Evolutionary conservation across 2,113 vertebrate species (phyloP).

Genomic region (Osmerus eperlanus): DNA sequence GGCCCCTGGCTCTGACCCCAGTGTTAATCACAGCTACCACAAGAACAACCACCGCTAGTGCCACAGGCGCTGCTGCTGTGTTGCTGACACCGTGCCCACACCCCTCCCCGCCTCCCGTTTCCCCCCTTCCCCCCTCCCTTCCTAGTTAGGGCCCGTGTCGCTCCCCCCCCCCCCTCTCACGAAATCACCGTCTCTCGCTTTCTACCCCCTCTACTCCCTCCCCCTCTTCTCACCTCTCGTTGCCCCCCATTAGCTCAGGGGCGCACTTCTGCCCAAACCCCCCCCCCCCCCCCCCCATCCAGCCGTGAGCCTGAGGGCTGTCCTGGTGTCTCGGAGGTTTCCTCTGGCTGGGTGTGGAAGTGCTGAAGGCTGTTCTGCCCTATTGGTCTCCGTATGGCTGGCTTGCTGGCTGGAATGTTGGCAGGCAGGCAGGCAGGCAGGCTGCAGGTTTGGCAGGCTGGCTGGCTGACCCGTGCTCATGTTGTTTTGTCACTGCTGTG

Average conservation of each 20-base stretch:
- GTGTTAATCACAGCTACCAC: constrained; percentile 62
- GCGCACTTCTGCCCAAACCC: constrained; percentile 17
- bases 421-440: not conserved
- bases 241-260: constrained; percentile 14
- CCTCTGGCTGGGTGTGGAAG: constrained; percentile 26
- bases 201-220: constrained; percentile 19
- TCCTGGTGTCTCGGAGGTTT: constrained; percentile 12
- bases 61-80: constrained; percentile 29
- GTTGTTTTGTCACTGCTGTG: constrained; percentile 17
- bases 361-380: constrained; percentile 30
- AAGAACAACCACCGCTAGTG: constrained; percentile 57
- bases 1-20: constrained; percentile 60
- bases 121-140: not conserved
- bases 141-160: constrained; percentile 8
- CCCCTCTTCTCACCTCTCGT: constrained; percentile 8
- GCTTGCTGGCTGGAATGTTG: not conserved
- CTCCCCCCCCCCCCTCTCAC: constrained; percentile 9
- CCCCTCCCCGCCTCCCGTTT: not conserved
- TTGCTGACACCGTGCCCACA: not conserved
- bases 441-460: not conserved
- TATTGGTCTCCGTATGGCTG: constrained; percentile 11
- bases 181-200: not conserved
- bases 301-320: constrained; percentile 2
- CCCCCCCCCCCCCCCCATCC: constrained; percentile 34
- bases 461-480: not conserved